Base-by-base conservation (phyloP, 2,113 vertebrate genomes). In the Benitochromis conjunctus region DNA sequence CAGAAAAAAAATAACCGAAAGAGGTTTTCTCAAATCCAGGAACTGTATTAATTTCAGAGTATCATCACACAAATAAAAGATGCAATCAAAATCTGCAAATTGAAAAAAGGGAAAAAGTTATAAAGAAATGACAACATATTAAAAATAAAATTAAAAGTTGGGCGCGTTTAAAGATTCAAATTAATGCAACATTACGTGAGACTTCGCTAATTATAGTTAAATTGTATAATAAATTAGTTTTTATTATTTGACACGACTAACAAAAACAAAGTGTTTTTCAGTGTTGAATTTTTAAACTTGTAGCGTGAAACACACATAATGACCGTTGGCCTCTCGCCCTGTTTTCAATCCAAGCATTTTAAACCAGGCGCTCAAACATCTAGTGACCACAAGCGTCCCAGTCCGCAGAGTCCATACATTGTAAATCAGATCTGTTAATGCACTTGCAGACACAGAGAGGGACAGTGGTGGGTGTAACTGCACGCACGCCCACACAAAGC, bases 401-500 rank as follows among this genome's bases (percentile, higher is more conserved):
- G 91, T 90, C 90, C 6, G 84, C 79, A 81, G 90, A 92, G 86
- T 91, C 93, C 92, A 95, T 95, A 95, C 93, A 95, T 94, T 94
- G 94, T 94, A 94, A 96, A 96, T 95, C 86, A 95, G 87, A 85
- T 92, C 85, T 92, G 94, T 94, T 94, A 93, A 94, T 95, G 88
- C 90, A 89, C 94, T 88, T 71, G 60, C 77, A 79, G 43, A 94
- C 89, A 85, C 84, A 92, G 84, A 86, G 74, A 86, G 57, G 83
- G 79, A 88, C 91, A 90, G 41, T 60, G 77, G 91, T 89, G 88
- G 91, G 91, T 86, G 88, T 88, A 90, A 90, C 88, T 91, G 66
- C 86, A 80, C 64, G 53, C 53, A 85, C 87, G 77, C 76, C 46
- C 58, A 84, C 53, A 62, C 71, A 76, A 76, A 78, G 82, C 79